Conservation (phyloP, 1,140 invertebrate genomes). For the Bombus soroeensis region DNA sequence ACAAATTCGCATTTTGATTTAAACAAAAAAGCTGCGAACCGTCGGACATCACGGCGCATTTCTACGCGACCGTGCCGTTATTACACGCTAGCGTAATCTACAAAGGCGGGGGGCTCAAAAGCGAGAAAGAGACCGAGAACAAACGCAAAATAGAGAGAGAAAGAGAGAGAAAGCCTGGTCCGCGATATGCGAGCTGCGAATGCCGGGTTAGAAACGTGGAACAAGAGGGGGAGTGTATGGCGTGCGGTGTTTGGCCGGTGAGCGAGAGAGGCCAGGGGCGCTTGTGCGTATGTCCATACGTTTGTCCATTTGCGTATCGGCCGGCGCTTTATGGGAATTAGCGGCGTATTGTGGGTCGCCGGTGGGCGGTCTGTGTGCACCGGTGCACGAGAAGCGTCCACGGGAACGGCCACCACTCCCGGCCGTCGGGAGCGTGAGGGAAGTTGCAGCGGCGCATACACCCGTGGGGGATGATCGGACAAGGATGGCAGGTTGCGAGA, state of each 20-base stretch:
- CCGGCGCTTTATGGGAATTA: slow-evolving; percentile 81
- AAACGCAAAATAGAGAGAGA: not conserved
- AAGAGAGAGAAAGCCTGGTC: not conserved
- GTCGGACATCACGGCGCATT: slow-evolving; percentile 55
- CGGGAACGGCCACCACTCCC: slow-evolving; percentile 62
- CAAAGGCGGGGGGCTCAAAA: slow-evolving; percentile 50
- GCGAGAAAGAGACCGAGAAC: not conserved
- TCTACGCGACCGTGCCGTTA: slow-evolving; percentile 69
- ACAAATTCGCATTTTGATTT: not conserved
- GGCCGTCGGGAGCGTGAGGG: slow-evolving; percentile 22
- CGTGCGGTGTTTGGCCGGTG: slow-evolving; percentile 60
- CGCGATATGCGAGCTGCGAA: slow-evolving; percentile 42
- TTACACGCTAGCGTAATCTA: slow-evolving; percentile 69
- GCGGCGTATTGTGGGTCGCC: slow-evolving; percentile 80
- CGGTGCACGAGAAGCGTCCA: slow-evolving; percentile 73
- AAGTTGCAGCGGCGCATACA: slow-evolving; percentile 44
- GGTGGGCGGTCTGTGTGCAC: slow-evolving; percentile 78
- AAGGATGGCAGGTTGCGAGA: slow-evolving; percentile 22
- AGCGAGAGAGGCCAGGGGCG: slow-evolving; percentile 50
- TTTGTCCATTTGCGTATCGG: slow-evolving; percentile 81
- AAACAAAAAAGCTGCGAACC: not conserved
- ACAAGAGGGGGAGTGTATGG: slow-evolving; percentile 32
- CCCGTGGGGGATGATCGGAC: slow-evolving; percentile 52
- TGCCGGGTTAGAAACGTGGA: slow-evolving; percentile 34
- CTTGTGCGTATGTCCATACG: slow-evolving; percentile 71